phyloP scores from a whole-genome alignment of 2,113 vertebrate species.

The Pachycephala philippinensis region DNA sequence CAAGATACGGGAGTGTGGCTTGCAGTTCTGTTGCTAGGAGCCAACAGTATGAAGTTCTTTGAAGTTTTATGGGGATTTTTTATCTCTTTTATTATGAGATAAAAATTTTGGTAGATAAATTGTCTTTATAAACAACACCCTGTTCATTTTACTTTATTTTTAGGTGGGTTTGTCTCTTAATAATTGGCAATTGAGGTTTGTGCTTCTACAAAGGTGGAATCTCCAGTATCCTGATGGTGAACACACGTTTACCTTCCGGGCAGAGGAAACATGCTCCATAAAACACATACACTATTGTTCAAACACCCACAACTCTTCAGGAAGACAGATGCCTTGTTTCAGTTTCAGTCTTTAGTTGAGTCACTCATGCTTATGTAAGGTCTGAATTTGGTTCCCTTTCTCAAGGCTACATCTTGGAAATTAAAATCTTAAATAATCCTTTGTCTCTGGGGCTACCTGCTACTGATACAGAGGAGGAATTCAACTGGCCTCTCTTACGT shows the following conservation, averaged over 20 bases:
- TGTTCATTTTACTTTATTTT: not conserved
- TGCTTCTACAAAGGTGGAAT: not conserved
- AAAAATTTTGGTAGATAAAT: not conserved
- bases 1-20: not conserved
- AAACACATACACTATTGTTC: not conserved
- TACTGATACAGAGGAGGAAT: not conserved
- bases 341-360: constrained; percentile 47
- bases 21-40: constrained; percentile 35
- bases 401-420: constrained; percentile 34
- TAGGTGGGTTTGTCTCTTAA: not conserved
- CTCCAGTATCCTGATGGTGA: not conserved
- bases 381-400: constrained; percentile 22
- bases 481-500: not conserved
- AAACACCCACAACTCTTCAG: constrained; percentile 22
- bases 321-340: constrained; percentile 38
- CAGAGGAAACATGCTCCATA: not conserved
- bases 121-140: not conserved
- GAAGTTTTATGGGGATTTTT: not conserved
- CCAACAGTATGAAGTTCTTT: not conserved
- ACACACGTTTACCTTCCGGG: constrained; percentile 7
- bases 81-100: not conserved
- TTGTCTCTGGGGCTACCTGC: constrained; percentile 1
- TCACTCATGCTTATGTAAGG: constrained; percentile 42
- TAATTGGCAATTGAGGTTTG: not conserved
- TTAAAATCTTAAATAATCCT: constrained; percentile 34